phyloP scores from a whole-genome alignment of 2,888 invertebrate species.

The Drosophila nr. perissopoda region DNA sequence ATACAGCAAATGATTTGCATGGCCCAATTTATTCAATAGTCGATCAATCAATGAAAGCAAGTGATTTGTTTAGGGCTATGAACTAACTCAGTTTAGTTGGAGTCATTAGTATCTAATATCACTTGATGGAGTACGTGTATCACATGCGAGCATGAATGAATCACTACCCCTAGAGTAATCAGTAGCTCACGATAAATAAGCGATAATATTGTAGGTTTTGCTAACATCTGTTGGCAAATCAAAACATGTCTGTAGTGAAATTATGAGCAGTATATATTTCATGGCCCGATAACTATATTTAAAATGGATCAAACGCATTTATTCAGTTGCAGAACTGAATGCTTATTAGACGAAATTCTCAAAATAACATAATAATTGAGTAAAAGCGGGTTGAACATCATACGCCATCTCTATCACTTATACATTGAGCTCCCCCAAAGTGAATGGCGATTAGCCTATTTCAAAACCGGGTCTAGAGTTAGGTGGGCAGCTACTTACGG shows the following conservation, averaged over 20 bases:
- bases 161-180: not conserved
- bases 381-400: not conserved
- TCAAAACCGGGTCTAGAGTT: not conserved
- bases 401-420: conserved; percentile 2
- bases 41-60: conserved; percentile 64
- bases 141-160: conserved; percentile 24
- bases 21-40: conserved; percentile 36
- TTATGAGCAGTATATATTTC: not conserved
- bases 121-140: conserved; percentile 34
- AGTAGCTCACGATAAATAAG: conserved; percentile 3
- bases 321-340: not conserved
- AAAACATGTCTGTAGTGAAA: not conserved
- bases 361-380: not conserved
- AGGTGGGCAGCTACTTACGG: conserved; percentile 78
- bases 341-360: not conserved
- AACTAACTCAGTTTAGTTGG: not conserved
- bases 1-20: conserved; percentile 66
- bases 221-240: not conserved
- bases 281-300: not conserved
- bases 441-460: conserved; percentile 24
- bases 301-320: not conserved
- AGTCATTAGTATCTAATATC: conserved; percentile 23
- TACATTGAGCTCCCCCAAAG: not conserved
- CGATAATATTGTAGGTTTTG: not conserved
- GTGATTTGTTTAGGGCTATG: conserved; percentile 25